Conservation (phyloP, 2,797 vertebrate genomes). For the Dicrostonyx torquatus region DNA sequence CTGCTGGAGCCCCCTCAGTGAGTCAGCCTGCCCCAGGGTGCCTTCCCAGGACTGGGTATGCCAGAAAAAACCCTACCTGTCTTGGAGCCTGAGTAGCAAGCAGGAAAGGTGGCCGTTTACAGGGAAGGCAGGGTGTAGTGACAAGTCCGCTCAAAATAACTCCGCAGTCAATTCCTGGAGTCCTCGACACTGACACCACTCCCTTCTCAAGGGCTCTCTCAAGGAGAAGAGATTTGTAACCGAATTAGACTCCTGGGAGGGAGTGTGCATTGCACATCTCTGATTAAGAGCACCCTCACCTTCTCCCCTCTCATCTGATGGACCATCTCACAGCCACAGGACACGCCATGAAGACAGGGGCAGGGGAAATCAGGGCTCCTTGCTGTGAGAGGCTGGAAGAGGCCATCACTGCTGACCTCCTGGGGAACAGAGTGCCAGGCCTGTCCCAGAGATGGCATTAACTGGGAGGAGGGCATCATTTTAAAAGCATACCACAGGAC, state of each 20-base stretch:
- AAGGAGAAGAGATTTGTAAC: slow-evolving; percentile 53
- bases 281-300: not conserved
- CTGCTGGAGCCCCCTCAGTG: not conserved
- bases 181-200: not conserved
- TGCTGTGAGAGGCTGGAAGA: not conserved
- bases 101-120: not conserved
- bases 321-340: not conserved
- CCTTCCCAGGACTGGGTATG: too few relatives aligned
- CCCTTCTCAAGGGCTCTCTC: slow-evolving; percentile 47
- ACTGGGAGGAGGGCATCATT: not conserved
- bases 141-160: not conserved
- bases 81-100: not conserved
- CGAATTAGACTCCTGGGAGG: slow-evolving; percentile 10
- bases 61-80: not conserved
- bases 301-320: not conserved
- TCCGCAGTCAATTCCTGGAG: not conserved
- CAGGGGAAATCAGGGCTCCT: not conserved
- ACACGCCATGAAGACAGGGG: not conserved
- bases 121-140: not conserved
- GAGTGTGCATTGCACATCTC: not conserved
- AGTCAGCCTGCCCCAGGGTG: not conserved
- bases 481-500: not conserved
- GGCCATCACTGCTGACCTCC: not conserved
- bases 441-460: not conserved
- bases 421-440: too few relatives aligned